Base-by-base conservation (phyloP, 2,888 invertebrate genomes). In the Ferdinandea cuprea region DNA sequence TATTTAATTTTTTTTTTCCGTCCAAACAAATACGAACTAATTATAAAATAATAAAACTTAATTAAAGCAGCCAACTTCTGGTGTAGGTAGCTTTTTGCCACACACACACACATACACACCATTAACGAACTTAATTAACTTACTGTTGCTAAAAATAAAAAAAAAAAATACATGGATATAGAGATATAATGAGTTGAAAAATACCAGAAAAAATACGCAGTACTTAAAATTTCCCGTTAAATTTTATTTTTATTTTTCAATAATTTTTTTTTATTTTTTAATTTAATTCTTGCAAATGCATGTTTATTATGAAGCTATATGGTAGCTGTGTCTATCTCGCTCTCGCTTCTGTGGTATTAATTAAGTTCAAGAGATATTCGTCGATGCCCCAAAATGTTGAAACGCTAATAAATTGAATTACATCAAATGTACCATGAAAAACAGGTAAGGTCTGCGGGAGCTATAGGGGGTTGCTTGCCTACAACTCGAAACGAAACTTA, bases 401-500 rank as follows among this genome's bases (percentile, higher is more conserved):
- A 54, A 59, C 52, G 66, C 79, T 79, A 79, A 79, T 79, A 65
- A 79, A 73, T 54, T 79, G 59, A 65, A 73, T 79, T 68, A 66
- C 66, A 73, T 37, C 73, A 79, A 79, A 79, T 73, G 73, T 61
- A 61, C 73, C 73, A 61, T 79, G 66, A 52, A 68, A 66, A 73
- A 28, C 66, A 73, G 72, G 72, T 65, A 46, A 28, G 40, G 17
- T 30, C 8, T 15, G 2, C 21, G n/a, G 21, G 3, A 32, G 44
- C 8, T 21, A 17, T 5, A 17, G 3, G 25, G 1, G 6, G n/a
- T n/a, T n/a, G n/a, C n/a, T n/a, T n/a, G n/a, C n/a, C n/a, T n/a
- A n/a, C n/a, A n/a, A n/a, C n/a, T n/a, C n/a, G n/a, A n/a, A n/a
- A n/a, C n/a, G n/a, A n/a, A n/a, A n/a, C n/a, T n/a, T n/a, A n/a